Evolutionary conservation across 2,797 vertebrate genomes (phyloP).

Genomic region (Lutjanus campechanus): DNA sequence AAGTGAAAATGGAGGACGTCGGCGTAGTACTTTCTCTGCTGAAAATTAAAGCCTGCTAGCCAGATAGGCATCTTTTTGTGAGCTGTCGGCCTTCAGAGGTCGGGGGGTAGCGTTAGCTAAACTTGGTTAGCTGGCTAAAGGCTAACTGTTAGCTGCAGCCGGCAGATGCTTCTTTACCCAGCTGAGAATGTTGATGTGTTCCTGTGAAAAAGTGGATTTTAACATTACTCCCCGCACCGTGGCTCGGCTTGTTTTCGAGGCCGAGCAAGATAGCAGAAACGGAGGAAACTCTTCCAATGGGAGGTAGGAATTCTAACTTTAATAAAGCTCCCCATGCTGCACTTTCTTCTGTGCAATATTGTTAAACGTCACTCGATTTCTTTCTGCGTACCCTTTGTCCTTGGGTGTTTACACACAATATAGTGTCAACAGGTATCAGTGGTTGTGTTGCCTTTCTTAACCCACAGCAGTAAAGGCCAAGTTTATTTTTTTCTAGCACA

Average conservation of each 20-base stretch:
- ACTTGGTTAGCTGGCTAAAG: constrained; percentile 46
- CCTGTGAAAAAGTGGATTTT: constrained; percentile 87
- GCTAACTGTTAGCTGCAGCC: constrained; percentile 65
- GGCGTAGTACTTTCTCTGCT: constrained; percentile 4
- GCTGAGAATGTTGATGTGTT: constrained; percentile 85
- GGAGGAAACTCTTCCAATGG: constrained; percentile 87
- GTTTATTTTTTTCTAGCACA: no score
- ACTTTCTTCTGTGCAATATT: neutral
- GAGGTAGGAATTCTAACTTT: constrained; percentile 79
- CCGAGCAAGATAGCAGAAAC: constrained; percentile 83
- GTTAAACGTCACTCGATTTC: neutral
- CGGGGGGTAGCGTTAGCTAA: constrained; percentile 35
- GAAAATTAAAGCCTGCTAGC: constrained; percentile 43
- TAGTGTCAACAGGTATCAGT: neutral
- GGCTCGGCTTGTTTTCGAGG: constrained; percentile 83
- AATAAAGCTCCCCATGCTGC: neutral
- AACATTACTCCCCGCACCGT: constrained; percentile 82
- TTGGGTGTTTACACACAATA: neutral
- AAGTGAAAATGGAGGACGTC: constrained; percentile 46
- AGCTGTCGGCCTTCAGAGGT: constrained; percentile 49
- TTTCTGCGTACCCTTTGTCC: neutral
- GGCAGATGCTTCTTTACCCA: constrained; percentile 57
- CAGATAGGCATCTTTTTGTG: constrained; percentile 45
- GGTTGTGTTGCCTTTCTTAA: neutral
- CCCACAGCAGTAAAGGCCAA: no score